Conservation (phyloP, 53 echinoderm and acorn worm genomes). For the Stichopus horrens region DNA sequence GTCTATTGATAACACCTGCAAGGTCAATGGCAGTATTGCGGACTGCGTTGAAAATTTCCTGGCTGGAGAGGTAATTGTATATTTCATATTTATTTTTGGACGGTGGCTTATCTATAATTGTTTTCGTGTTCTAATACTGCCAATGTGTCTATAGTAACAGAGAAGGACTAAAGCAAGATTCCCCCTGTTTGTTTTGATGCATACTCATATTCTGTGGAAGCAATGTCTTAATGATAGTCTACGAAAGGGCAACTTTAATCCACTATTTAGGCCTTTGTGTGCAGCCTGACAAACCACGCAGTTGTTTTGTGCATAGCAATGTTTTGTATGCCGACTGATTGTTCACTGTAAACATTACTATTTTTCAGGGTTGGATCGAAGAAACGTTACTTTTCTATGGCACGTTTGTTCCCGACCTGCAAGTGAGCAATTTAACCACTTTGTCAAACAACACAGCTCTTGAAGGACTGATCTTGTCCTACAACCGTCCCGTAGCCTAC, state of each 20-base stretch:
- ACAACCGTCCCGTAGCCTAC: slow-evolving; percentile 38
- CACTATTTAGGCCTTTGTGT: too few species aligned
- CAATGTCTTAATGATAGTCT: too few species aligned
- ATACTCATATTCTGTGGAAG: too few species aligned
- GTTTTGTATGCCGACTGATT: too few species aligned
- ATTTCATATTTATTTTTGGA: not conserved
- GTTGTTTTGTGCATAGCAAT: too few species aligned
- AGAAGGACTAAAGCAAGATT: too few species aligned
- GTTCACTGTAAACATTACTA: not conserved
- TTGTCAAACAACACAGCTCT: not conserved
- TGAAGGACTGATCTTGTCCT: not conserved
- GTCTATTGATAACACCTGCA: slow-evolving; percentile 7
- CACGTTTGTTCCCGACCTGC: not conserved
- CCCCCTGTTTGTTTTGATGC: too few species aligned
- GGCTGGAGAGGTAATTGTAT: slow-evolving; percentile 17
- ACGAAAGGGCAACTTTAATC: too few species aligned
- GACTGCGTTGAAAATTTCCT: slow-evolving; percentile 1
- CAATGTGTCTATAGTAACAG: too few species aligned
- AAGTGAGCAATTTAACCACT: not conserved
- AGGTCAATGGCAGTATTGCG: not conserved
- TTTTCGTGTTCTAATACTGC: too few species aligned
- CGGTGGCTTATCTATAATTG: too few species aligned
- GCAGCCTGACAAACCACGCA: too few species aligned
- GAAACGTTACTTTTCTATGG: slow-evolving; percentile 27
- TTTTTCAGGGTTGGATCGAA: slow-evolving; percentile 36